phyloP scores from a whole-genome alignment of 2,797 vertebrate genomes.

The Rhinella marina region DNA sequence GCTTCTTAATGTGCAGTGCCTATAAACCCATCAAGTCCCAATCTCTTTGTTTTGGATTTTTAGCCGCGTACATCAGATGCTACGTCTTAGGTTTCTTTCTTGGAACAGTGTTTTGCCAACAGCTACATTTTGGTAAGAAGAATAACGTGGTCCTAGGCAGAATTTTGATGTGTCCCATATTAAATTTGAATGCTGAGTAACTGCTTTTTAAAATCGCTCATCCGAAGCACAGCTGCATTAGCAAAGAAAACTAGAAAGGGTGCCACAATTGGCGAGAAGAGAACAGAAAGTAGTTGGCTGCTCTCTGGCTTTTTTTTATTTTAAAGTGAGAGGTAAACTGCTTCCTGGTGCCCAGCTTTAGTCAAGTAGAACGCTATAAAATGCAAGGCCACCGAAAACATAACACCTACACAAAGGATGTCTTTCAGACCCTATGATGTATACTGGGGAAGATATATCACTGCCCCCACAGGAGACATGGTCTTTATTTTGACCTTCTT shows the following conservation, averaged over 20 bases:
- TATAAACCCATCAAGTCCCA: constrained; percentile 1
- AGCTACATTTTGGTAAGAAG: constrained; percentile 45
- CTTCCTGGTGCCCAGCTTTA: constrained; percentile 29
- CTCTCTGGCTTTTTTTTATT: neutral
- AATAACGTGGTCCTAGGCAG: constrained; percentile 39
- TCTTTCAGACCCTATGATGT: neutral
- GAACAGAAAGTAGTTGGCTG: constrained; percentile 40
- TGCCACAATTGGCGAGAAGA: constrained; percentile 16
- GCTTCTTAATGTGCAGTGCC: neutral
- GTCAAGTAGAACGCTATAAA: constrained; percentile 37
- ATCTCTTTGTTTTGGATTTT: constrained; percentile 33
- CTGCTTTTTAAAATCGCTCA: constrained; percentile 47
- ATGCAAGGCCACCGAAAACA: constrained; percentile 24
- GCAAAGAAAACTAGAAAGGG: constrained; percentile 50
- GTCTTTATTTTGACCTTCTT: neutral
- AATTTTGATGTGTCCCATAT: constrained; percentile 46
- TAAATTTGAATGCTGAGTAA: constrained; percentile 53
- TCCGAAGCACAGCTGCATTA: constrained; percentile 42
- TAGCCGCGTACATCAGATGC: constrained; percentile 25
- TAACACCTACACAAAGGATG: neutral
- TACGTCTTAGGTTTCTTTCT: constrained; percentile 38
- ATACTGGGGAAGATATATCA: neutral
- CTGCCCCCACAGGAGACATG: too few relatives aligned
- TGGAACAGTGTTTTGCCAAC: constrained; percentile 50
- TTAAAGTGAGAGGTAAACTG: constrained; percentile 15